Evolutionary conservation across 2,888 invertebrate species (phyloP).

Genomic region (Anarsia innoxiella): DNA sequence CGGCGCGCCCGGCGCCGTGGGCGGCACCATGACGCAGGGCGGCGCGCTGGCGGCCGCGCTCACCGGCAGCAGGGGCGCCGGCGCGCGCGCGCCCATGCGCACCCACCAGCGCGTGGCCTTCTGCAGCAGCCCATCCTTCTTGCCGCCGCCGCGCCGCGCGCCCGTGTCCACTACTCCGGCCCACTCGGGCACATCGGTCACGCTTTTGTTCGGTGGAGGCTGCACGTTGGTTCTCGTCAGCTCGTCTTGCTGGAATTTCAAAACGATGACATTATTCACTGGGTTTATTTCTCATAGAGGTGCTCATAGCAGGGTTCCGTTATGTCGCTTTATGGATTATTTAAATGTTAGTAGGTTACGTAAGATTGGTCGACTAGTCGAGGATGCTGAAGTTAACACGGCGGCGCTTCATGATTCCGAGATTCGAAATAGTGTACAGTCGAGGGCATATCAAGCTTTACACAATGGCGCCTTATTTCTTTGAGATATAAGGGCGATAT

Average conservation of each 20-base stretch:
- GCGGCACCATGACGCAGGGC: constrained; percentile 50
- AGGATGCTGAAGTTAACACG: too few species aligned
- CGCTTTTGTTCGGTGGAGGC: constrained; percentile 80
- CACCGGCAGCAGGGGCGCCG: constrained; percentile 33
- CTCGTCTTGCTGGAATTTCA: constrained; percentile 77
- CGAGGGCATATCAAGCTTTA: too few species aligned
- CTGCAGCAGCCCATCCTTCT: constrained; percentile 71
- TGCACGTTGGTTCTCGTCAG: constrained; percentile 79
- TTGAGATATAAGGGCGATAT: too few species aligned
- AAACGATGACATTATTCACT: too few species aligned
- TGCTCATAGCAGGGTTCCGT: too few species aligned
- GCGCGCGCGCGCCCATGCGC: constrained; percentile 65
- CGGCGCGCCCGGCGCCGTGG: constrained; percentile 35
- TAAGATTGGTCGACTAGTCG: too few species aligned
- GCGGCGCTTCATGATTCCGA: too few species aligned
- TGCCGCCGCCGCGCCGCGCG: constrained; percentile 30
- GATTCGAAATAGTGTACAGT: too few species aligned
- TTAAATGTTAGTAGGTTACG: too few species aligned
- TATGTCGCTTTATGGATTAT: too few species aligned
- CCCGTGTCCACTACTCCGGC: constrained; percentile 43
- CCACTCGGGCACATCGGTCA: constrained; percentile 79
- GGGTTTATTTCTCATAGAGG: too few species aligned
- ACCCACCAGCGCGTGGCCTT: constrained; percentile 72
- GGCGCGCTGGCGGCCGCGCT: constrained; percentile 41
- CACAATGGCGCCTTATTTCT: too few species aligned